Percentiles rank a stretch among this genome's conserved stretches.
Evolutionary conservation across 2,113 vertebrate genomes (phyloP).

Genomic region (Dendrocopos noguchii): DNA sequence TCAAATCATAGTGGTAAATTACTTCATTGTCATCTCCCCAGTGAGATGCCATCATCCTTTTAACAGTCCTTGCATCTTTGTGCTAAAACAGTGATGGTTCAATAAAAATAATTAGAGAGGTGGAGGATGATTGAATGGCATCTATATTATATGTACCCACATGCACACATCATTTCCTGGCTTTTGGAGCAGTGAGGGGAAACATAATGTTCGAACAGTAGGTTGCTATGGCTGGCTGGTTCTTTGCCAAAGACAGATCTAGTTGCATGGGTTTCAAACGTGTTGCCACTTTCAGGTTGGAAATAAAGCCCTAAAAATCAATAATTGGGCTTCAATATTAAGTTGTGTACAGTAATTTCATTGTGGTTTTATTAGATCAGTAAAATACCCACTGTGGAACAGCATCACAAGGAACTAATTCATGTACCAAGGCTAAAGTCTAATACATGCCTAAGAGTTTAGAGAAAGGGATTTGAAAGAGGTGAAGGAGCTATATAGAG

Average conservation of each 20-base stretch:
- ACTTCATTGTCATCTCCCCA: background rate
- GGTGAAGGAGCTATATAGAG: constrained; percentile 21
- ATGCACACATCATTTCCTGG: constrained; percentile 37
- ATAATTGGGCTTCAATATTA: constrained; percentile 61
- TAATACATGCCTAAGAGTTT: constrained; percentile 5
- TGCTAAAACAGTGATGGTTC: constrained; percentile 17
- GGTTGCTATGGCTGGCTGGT: constrained; percentile 33
- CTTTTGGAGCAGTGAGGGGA: background rate
- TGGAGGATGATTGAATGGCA: constrained; percentile 63
- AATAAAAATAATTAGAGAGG: constrained; percentile 61
- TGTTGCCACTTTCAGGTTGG: constrained; percentile 24
- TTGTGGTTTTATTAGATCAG: constrained; percentile 67
- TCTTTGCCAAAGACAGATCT: constrained; percentile 31
- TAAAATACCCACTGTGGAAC: constrained; percentile 55
- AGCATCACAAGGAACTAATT: constrained; percentile 52
- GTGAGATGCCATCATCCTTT: background rate
- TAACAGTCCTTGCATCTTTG: background rate
- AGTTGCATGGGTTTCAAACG: constrained; percentile 55
- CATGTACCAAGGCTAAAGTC: constrained; percentile 37
- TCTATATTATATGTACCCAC: constrained; percentile 3
- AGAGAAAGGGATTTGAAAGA: constrained; percentile 24
- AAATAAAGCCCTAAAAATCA: constrained; percentile 59
- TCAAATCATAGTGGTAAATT: background rate
- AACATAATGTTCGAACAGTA: constrained; percentile 33
- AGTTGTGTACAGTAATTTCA: constrained; percentile 65